phyloP scores from a whole-genome alignment of 92 coral and sea anemone genomes.

The Parazoanthus darwini region DNA sequence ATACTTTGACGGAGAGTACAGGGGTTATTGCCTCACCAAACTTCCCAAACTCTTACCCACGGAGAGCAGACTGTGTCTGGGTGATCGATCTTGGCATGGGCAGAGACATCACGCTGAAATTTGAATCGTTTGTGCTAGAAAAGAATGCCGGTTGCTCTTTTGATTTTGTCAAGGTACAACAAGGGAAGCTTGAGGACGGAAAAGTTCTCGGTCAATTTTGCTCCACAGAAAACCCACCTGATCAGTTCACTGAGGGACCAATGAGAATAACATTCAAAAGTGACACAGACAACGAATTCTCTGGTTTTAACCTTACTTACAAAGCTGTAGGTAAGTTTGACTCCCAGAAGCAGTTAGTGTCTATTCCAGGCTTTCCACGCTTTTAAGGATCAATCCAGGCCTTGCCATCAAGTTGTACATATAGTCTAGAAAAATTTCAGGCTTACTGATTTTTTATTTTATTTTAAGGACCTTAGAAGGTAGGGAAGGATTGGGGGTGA shows the following conservation, averaged over 20 bases:
- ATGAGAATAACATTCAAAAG: constrained; percentile 66
- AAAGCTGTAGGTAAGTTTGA: constrained; percentile 58
- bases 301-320: constrained; percentile 67
- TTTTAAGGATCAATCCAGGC: too few relatives aligned
- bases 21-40: constrained; percentile 74
- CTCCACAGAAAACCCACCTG: constrained; percentile 58
- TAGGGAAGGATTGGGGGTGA: too few relatives aligned
- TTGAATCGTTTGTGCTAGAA: constrained; percentile 67
- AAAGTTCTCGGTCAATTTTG: constrained; percentile 51
- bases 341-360: neutral
- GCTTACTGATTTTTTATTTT: too few relatives aligned
- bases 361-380: too few relatives aligned
- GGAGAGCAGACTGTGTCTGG: constrained; percentile 59
- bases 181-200: constrained; percentile 53
- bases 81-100: constrained; percentile 72
- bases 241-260: constrained; percentile 62
- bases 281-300: constrained; percentile 70
- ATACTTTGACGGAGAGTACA: constrained; percentile 43
- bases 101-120: constrained; percentile 60
- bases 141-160: constrained; percentile 46
- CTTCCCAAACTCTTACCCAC: constrained; percentile 64
- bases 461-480: too few relatives aligned
- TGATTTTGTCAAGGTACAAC: constrained; percentile 67
- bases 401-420: too few relatives aligned
- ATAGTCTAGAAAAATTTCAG: too few relatives aligned